Percentiles rank a stretch among this genome's conserved stretches.
Evolutionary conservation across 2,113 vertebrate genomes (phyloP).

Genomic region (Eurystomus gularis): DNA sequence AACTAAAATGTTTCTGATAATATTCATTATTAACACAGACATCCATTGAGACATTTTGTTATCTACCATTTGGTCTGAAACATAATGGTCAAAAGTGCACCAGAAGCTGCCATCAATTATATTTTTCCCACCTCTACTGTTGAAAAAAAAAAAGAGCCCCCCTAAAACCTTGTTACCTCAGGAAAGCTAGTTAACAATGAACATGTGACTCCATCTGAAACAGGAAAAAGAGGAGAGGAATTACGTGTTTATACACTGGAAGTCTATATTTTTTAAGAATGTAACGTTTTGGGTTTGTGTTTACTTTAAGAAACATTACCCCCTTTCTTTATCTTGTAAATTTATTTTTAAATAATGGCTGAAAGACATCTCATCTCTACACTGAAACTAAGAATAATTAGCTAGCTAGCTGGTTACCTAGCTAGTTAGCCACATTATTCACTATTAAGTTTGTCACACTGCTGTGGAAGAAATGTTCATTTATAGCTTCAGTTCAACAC

Average conservation of each 20-base stretch:
- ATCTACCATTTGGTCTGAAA: not conserved
- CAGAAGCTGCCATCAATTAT: not conserved
- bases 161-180: too few relatives aligned
- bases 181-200: not conserved
- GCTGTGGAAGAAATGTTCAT: not conserved
- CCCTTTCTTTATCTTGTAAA: not conserved
- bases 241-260: accelerated
- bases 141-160: not conserved
- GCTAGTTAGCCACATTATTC: not conserved
- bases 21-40: not conserved
- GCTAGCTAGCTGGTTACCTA: not conserved
- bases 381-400: not conserved
- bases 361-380: not conserved
- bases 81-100: not conserved
- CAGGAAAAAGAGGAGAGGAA: not conserved
- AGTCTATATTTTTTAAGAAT: not conserved
- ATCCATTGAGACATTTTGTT: not conserved
- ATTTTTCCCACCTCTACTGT: not conserved
- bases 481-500: not conserved
- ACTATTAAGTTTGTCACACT: not conserved
- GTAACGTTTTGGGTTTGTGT: not conserved
- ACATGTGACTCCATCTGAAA: not conserved
- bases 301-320: not conserved
- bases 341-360: not conserved
- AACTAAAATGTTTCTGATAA: not conserved